phyloP scores from a whole-genome alignment of 1,140 invertebrate species.

The Ericerus pela region DNA sequence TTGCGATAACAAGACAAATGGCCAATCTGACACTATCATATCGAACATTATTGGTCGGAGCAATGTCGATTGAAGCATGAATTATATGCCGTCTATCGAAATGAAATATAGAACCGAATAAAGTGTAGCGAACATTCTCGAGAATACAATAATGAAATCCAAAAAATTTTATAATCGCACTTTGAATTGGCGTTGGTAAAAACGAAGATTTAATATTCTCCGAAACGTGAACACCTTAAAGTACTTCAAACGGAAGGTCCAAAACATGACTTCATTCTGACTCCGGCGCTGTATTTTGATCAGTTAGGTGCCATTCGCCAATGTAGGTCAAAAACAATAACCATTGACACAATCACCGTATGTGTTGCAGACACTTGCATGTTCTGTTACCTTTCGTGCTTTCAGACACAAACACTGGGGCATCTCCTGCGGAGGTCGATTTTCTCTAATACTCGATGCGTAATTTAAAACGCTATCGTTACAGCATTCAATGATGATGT shows the following conservation, averaged over 20 bases:
- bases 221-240: constrained; percentile 51
- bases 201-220: constrained; percentile 58
- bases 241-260: constrained; percentile 56
- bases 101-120: constrained; percentile 84
- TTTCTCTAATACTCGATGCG: constrained; percentile 58
- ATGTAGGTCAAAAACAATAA: constrained; percentile 54
- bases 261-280: constrained; percentile 51
- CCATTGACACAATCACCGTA: constrained; percentile 32
- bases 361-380: constrained; percentile 40
- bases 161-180: constrained; percentile 44
- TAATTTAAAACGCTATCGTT: constrained; percentile 42
- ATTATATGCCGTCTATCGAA: constrained; percentile 84
- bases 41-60: constrained; percentile 34
- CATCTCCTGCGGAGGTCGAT: constrained; percentile 41
- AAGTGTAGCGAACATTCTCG: constrained; percentile 75
- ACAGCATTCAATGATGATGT: constrained; percentile 51
- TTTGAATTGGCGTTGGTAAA: constrained; percentile 51
- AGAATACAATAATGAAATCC: constrained; percentile 75
- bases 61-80: constrained; percentile 38
- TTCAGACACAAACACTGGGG: constrained; percentile 66
- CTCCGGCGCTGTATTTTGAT: constrained; percentile 20
- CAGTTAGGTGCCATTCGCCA: constrained; percentile 66
- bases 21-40: constrained; percentile 34
- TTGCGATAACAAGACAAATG: constrained; percentile 36
- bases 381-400: constrained; percentile 56